Conservation (phyloP, 2,113 vertebrate genomes). For the Lophura nycthemera region DNA sequence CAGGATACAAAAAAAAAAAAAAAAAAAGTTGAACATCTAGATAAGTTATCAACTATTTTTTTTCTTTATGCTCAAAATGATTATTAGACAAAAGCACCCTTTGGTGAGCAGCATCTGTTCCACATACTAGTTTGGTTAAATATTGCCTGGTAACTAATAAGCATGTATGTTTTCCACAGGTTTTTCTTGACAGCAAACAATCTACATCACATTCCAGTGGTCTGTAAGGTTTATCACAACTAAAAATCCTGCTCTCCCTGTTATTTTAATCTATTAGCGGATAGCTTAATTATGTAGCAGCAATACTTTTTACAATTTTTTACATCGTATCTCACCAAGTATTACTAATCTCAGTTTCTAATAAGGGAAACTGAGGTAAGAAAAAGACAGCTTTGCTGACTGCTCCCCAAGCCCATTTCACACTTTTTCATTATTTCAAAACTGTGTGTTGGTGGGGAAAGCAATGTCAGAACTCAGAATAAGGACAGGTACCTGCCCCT, state of each 20-base stretch:
- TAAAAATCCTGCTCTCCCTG: background rate
- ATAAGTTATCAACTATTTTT: background rate
- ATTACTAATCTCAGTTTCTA: background rate
- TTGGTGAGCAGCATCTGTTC: constrained; percentile 51
- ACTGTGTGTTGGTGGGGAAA: fast-evolving
- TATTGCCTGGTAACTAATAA: constrained; percentile 33
- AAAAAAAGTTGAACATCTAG: background rate
- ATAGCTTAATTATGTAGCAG: background rate
- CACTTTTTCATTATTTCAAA: background rate
- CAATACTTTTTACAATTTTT: background rate
- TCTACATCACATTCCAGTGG: background rate
- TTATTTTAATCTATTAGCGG: background rate
- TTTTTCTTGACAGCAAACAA: background rate
- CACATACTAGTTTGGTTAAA: constrained; percentile 22
- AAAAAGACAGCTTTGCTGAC: background rate
- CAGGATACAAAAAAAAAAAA: background rate
- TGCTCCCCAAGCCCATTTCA: background rate
- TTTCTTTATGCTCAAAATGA: background rate
- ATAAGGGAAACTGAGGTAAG: background rate
- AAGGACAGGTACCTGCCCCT: background rate
- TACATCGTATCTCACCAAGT: fast-evolving
- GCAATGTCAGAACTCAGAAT: background rate
- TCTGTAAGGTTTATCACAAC: background rate
- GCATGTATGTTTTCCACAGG: constrained; percentile 7
- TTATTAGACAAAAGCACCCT: constrained; percentile 14